Conservation (phyloP, 2,888 invertebrate species). For the Cantharis flavilabris region DNA sequence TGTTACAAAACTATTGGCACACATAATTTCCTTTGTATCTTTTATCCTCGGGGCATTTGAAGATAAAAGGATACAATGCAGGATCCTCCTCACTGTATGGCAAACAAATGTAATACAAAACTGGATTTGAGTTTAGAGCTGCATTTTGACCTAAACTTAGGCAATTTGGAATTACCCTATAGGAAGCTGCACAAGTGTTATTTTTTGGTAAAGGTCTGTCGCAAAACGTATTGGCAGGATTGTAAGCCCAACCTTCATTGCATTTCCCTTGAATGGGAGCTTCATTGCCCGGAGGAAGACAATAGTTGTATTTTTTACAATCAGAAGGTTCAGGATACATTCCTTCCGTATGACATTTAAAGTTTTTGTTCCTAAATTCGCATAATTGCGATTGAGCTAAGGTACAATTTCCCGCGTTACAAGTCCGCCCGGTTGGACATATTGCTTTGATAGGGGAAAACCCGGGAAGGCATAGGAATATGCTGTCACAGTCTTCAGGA, state of each 20-base stretch:
- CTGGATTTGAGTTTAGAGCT: background rate
- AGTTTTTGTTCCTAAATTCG: background rate
- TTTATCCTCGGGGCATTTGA: background rate
- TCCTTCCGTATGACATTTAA: background rate
- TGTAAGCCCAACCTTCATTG: background rate
- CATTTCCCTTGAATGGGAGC: background rate
- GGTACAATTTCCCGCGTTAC: background rate
- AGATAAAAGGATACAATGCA: background rate
- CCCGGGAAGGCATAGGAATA: too few relatives aligned
- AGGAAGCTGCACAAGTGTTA: background rate
- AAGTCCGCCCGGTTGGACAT: background rate
- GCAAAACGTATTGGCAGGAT: background rate
- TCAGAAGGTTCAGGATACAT: slow-evolving; percentile 7
- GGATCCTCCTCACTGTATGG: background rate
- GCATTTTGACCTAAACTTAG: background rate
- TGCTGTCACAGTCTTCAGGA: background rate
- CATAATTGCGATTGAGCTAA: background rate
- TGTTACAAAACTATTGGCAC: too few relatives aligned
- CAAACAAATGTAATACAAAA: background rate
- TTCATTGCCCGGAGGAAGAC: background rate
- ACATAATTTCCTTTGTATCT: background rate
- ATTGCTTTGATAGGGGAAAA: too few relatives aligned
- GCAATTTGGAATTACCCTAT: background rate
- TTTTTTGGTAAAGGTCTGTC: background rate
- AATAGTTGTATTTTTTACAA: slow-evolving; percentile 3